Percentiles rank a stretch among this genome's conserved stretches.
phyloP scores from a whole-genome alignment of 2,797 vertebrate genomes.

The Darevskia nairensis region DNA sequence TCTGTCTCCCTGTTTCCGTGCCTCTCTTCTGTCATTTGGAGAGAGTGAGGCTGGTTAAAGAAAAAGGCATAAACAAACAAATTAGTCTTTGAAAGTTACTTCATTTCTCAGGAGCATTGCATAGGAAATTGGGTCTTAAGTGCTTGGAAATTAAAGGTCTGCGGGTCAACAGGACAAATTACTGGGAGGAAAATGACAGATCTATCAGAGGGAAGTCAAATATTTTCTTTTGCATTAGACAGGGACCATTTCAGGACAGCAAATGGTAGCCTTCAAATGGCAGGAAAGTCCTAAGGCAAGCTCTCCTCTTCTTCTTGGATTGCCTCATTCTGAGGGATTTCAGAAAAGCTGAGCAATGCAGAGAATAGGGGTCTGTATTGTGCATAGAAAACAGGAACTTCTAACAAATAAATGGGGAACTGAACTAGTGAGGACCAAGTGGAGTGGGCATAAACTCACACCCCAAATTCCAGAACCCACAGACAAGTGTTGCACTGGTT shows the following conservation, averaged over 20 bases:
- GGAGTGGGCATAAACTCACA: neutral
- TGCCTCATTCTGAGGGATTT: neutral
- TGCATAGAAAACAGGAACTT: no score
- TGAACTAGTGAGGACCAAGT: rapidly evolving
- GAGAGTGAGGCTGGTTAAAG: neutral
- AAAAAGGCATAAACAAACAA: conserved; percentile 63
- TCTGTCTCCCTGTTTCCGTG: rapidly evolving
- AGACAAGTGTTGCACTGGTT: neutral
- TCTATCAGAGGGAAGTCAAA: conserved; percentile 72
- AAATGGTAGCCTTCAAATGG: neutral
- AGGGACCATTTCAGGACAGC: conserved; percentile 56
- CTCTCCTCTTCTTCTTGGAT: neutral
- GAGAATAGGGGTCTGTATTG: no score
- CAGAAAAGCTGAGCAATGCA: neutral
- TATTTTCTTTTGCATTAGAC: conserved; percentile 65
- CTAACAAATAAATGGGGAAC: neutral
- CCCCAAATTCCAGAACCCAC: neutral
- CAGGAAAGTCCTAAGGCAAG: neutral
- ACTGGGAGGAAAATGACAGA: conserved; percentile 73
- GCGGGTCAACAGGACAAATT: conserved; percentile 70
- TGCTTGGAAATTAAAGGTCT: conserved; percentile 79
- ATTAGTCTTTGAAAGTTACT: conserved; percentile 75
- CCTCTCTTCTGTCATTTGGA: conserved; percentile 17
- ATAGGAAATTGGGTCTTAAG: conserved; percentile 81
- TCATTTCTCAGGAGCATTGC: conserved; percentile 74